phyloP scores from a whole-genome alignment of 2,113 vertebrate genomes.

The Empidonax alnorum region DNA sequence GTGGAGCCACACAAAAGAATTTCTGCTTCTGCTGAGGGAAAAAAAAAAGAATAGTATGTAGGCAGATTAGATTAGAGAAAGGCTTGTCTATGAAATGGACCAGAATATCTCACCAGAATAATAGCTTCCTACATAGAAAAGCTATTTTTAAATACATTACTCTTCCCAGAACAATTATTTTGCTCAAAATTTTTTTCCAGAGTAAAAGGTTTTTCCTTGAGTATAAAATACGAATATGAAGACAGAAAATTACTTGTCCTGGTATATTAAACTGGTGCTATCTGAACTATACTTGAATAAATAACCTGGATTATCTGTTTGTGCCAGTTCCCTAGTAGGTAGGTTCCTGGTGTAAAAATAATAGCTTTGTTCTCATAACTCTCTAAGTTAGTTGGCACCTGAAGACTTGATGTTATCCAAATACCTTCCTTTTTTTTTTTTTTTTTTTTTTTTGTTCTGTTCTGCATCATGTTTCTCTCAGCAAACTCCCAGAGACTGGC shows the following conservation, averaged over 20 bases:
- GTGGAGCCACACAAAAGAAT: not conserved
- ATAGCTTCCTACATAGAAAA: not conserved
- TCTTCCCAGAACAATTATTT: not conserved
- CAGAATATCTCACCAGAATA: not conserved
- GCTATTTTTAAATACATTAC: not conserved
- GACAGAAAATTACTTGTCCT: not conserved
- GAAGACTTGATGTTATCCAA: not conserved
- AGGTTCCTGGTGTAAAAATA: not conserved
- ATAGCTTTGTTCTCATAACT: not conserved
- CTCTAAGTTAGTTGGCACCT: not conserved
- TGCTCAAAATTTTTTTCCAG: not conserved
- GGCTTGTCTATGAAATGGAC: not conserved
- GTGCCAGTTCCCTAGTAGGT: not conserved
- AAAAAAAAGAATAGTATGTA: not conserved
- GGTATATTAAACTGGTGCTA: not conserved
- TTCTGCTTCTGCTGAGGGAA: not conserved
- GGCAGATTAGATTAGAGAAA: not conserved
- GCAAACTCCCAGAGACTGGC: not conserved
- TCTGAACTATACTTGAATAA: not conserved
- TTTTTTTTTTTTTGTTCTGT: not conserved
- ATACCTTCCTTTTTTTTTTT: not conserved
- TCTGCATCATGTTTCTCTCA: not conserved
- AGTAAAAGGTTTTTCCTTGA: not conserved
- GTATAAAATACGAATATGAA: not conserved
- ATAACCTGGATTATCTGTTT: not conserved